Evolutionary conservation across 2,797 vertebrate genomes (phyloP).

Genomic region (Tokudaia muenninki): DNA sequence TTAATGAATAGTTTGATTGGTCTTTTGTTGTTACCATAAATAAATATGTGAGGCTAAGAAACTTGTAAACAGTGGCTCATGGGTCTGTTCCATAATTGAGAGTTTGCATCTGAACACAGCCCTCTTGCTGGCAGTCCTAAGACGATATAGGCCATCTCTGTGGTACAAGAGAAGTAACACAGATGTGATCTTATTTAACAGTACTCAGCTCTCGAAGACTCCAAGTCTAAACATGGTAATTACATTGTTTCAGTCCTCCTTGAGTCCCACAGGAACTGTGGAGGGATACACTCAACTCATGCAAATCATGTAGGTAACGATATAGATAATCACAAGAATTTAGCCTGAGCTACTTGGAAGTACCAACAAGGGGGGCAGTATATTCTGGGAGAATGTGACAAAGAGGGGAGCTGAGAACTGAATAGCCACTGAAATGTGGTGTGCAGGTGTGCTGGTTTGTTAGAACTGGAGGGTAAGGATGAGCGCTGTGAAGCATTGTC

Average conservation of each 20-base stretch:
- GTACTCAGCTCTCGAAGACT: neutral
- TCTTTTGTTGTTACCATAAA: neutral
- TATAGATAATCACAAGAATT: neutral
- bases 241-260: neutral
- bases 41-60: neutral
- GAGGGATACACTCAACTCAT: neutral
- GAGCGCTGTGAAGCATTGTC: neutral
- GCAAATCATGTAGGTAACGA: neutral
- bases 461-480: too few species aligned
- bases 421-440: neutral
- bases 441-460: neutral
- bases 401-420: neutral
- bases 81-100: neutral
- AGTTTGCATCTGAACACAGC: neutral
- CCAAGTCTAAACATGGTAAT: neutral
- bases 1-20: neutral
- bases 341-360: slow-evolving; percentile 5
- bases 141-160: too few species aligned
- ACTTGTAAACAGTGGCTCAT: neutral
- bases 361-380: neutral
- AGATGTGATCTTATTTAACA: neutral
- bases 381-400: neutral
- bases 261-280: neutral
- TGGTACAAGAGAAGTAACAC: neutral
- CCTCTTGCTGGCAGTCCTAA: neutral